Evolutionary conservation across 2,888 invertebrate species (phyloP).

Genomic region (Cephus pulcher): DNA sequence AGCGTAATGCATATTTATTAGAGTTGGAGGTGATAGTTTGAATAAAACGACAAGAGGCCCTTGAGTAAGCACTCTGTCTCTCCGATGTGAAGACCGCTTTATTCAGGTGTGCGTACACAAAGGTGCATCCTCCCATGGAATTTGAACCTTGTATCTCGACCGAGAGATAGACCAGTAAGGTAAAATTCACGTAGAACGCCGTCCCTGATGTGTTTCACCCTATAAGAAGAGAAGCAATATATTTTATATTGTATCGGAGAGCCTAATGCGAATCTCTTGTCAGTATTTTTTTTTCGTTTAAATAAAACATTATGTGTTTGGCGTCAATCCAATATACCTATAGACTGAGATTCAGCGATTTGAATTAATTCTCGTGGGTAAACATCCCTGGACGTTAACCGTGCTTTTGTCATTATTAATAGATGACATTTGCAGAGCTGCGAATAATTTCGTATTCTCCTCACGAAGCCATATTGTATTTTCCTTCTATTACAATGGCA

Average conservation of each 20-base stretch:
- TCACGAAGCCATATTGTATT: not conserved
- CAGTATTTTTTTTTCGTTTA: not conserved
- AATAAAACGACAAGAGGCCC: not conserved
- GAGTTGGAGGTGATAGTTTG: not conserved
- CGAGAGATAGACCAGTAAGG: not conserved
- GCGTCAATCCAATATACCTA: not conserved
- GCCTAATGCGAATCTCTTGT: not conserved
- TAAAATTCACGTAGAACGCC: not conserved
- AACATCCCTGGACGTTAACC: not conserved
- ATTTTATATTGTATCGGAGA: not conserved
- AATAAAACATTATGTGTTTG: not conserved
- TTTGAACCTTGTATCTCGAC: not conserved
- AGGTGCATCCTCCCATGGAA: slow-evolving; percentile 37
- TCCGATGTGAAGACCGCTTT: slow-evolving; percentile 37
- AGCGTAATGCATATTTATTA: slow-evolving; percentile 24
- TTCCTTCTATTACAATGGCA: not conserved
- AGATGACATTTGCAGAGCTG: not conserved
- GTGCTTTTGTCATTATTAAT: not conserved
- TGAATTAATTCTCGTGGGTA: not conserved
- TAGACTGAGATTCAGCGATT: not conserved
- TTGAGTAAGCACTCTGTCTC: not conserved
- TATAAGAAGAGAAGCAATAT: not conserved
- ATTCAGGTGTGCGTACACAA: slow-evolving; percentile 44
- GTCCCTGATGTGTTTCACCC: not conserved
- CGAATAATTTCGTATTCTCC: not conserved